Evolutionary conservation across 2,113 vertebrate species (phyloP).

Genomic region (Lota lota): DNA sequence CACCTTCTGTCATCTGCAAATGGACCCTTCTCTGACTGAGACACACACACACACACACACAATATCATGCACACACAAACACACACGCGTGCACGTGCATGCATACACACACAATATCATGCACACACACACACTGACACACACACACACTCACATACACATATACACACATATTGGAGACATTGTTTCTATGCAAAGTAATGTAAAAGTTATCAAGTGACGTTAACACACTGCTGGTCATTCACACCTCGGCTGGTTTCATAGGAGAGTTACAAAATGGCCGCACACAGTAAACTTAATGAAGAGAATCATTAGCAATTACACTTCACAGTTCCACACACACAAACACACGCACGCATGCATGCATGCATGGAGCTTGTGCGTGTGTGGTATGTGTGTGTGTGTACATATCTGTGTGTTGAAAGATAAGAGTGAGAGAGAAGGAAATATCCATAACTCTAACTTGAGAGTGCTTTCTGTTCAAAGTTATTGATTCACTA

Average conservation of each 20-base stretch:
- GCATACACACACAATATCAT: too few relatives aligned
- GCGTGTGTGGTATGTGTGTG: slow-evolving; percentile 7
- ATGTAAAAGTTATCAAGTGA: slow-evolving; percentile 14
- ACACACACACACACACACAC: not conserved
- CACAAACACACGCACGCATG: not conserved
- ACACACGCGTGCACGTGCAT: too few relatives aligned
- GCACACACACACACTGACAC: too few relatives aligned
- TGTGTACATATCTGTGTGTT: not conserved
- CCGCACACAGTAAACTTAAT: slow-evolving; percentile 24
- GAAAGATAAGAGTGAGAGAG: not conserved
- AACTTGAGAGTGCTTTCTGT: slow-evolving; percentile 36
- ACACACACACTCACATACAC: too few relatives aligned
- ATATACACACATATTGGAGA: too few relatives aligned
- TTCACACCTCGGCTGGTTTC: slow-evolving; percentile 32
- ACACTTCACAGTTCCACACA: too few relatives aligned
- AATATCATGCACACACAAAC: not conserved
- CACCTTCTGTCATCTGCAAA: not conserved
- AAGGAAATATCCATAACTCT: slow-evolving; percentile 28
- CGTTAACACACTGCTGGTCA: slow-evolving; percentile 3
- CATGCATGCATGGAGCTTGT: slow-evolving; percentile 1
- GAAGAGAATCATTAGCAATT: too few relatives aligned
- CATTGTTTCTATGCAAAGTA: not conserved
- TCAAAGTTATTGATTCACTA: slow-evolving; percentile 53
- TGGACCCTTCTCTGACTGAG: not conserved
- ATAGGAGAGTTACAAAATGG: slow-evolving; percentile 14